These are phyloP conservation scores for Fragum whitleyi DNA, from an alignment of 2,888 invertebrate genomes.

Conservation along the genomic window DNA sequence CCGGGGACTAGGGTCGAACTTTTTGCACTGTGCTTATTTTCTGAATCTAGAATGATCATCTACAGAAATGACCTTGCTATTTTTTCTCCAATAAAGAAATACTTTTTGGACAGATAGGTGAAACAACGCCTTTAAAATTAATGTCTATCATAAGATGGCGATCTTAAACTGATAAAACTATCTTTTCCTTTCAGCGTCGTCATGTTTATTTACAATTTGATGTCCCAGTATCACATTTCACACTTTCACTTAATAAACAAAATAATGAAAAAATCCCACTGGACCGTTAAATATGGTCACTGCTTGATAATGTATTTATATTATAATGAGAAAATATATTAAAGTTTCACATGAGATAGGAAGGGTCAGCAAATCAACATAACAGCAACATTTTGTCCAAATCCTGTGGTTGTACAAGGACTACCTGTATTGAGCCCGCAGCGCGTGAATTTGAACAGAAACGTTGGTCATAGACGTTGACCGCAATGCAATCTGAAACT, in stretches of 20 bases:
- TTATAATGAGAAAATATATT: not conserved
- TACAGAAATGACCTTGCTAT: too few species aligned
- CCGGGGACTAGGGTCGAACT: too few species aligned
- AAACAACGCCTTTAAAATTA: not conserved
- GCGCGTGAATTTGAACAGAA: too few species aligned
- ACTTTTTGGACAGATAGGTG: not conserved
- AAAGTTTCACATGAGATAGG: too few species aligned
- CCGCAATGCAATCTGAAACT: too few species aligned
- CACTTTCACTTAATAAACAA: conserved; percentile 16
- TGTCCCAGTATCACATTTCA: conserved; percentile 1
- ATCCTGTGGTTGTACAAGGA: too few species aligned
- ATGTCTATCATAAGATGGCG: not conserved
- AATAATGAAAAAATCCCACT: not conserved
- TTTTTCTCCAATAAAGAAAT: not conserved
- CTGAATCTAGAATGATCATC: too few species aligned
- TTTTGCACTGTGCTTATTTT: too few species aligned
- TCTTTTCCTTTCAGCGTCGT: not conserved
- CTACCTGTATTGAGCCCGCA: too few species aligned
- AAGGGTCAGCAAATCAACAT: too few species aligned
- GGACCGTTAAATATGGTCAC: not conserved
- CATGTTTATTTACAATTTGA: conserved; percentile 19
- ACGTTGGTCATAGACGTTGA: too few species aligned
- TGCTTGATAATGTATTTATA: not conserved
- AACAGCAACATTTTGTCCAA: too few species aligned
- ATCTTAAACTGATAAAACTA: not conserved